These are phyloP conservation scores for Rhyacophila evoluta DNA, from an alignment of 2,888 invertebrate genomes.

Conservation along the genomic window DNA sequence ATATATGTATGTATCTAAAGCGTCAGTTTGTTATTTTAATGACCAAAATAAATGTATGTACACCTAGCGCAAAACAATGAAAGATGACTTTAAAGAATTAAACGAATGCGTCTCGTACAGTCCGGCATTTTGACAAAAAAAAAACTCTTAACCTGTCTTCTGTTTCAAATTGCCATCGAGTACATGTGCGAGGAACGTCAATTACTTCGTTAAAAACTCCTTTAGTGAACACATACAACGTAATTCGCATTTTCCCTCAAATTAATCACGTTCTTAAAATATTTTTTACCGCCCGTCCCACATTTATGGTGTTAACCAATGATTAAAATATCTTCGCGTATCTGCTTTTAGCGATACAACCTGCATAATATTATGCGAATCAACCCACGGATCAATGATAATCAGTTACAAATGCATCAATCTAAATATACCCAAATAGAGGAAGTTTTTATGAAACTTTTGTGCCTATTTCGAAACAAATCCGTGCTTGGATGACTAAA, in stretches of 20 bases:
- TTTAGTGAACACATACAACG: neutral
- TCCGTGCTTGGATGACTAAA: no score
- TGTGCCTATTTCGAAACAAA: no score
- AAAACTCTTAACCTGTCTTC: neutral
- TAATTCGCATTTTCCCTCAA: neutral
- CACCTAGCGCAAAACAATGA: neutral
- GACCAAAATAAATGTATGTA: neutral
- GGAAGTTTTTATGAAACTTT: no score
- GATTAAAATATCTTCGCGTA: neutral
- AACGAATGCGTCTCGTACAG: neutral
- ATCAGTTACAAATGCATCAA: no score
- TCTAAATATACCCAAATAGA: no score
- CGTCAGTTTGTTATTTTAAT: neutral
- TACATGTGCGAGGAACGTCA: constrained; percentile 18
- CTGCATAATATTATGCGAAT: neutral
- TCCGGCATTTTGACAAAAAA: constrained; percentile 8
- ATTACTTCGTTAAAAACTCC: neutral
- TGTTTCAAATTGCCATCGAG: neutral
- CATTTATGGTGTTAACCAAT: neutral
- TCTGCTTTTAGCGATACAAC: no score
- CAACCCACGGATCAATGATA: no score
- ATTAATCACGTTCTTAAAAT: neutral
- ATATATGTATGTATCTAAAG: no score
- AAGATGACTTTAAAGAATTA: neutral
- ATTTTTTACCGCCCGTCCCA: neutral